Evolutionary conservation across 2,797 vertebrate genomes (phyloP), one percentile per base, ranked within the genome.

Genomic region (Potorous gilbertii): DNA sequence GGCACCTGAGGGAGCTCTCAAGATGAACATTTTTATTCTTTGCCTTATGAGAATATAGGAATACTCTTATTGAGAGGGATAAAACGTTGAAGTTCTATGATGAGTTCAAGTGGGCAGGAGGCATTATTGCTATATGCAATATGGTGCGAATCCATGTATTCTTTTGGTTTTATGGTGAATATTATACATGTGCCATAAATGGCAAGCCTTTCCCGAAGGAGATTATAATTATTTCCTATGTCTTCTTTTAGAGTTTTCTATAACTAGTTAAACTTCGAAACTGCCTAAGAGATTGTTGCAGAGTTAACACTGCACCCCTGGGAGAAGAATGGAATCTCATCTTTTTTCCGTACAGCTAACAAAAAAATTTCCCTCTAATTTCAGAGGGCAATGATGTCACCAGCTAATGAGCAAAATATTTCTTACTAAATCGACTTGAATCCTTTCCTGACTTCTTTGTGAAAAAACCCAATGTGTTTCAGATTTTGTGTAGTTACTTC

Each of bases 191-290:
- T 96, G 94, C 96, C 93, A 93, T 94, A 94, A 96, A 87, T 90
- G 93, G 97, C 95, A 97, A 95, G 90, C 90, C 93, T 94, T 92
- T 13, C 34, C 96, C 57, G 66, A 31, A 52, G 55, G 92, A 96
- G 66, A 81, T 55, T 24, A 89, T 94, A 94, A 40, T 74, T 62
- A 95, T 95, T 94, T 93, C 96, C 95, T 95, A 21, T 89, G 55
- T 56, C 66, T 93, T 94, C 81, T 91, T 96, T 94, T 66, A 87
- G 91, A 59, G 93, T 93, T 98, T 96, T 95, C 74, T 92, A 97
- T 97, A 98, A 98, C 97, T 97, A 96, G 98, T 98, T 98, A 99
- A 97, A 97, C 96, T 74, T 94, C 96, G 97, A 98, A 98, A 97
- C 97, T 98, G 96, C 97, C 97, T 97, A 96, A 97, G 95, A 94